Evolutionary conservation across 2,888 invertebrate species (phyloP).

Genomic region (Amphipoea oculea): DNA sequence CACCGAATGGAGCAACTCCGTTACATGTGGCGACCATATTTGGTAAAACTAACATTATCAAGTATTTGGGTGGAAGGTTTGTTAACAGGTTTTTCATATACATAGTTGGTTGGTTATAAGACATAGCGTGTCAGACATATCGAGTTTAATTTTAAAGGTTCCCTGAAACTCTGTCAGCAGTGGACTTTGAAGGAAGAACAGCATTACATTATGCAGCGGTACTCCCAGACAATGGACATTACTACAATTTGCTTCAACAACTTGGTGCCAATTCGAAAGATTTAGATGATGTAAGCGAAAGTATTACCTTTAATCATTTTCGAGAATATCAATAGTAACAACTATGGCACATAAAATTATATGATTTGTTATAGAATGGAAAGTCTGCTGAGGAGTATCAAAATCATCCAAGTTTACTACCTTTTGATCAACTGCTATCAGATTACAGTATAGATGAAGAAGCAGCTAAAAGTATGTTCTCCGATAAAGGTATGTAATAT

Average conservation of each 20-base stretch:
- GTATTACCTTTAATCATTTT: background rate
- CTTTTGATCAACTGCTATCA: conserved; percentile 92
- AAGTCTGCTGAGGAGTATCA: conserved; percentile 95
- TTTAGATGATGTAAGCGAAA: conserved; percentile 94
- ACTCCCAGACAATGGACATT: conserved; percentile 96
- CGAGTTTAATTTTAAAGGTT: conserved; percentile 88
- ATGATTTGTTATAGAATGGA: conserved; percentile 91
- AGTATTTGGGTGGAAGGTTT: conserved; percentile 90
- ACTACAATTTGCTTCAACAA: conserved; percentile 95
- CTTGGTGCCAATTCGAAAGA: conserved; percentile 96
- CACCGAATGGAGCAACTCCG: conserved; percentile 96
- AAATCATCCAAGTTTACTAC: conserved; percentile 92
- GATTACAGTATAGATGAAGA: conserved; percentile 93
- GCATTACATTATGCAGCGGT: conserved; percentile 97
- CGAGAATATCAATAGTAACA: background rate
- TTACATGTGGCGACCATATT: conserved; percentile 96
- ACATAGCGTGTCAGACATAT: background rate
- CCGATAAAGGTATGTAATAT: conserved; percentile 93
- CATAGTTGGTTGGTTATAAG: background rate
- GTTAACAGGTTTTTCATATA: background rate
- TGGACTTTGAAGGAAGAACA: conserved; percentile 95
- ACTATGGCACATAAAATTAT: background rate
- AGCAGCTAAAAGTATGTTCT: conserved; percentile 92
- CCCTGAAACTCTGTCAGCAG: conserved; percentile 95
- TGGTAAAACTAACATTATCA: conserved; percentile 94